Base-by-base conservation (phyloP, 2,888 invertebrate genomes). In the Notodonta ziczac region DNA sequence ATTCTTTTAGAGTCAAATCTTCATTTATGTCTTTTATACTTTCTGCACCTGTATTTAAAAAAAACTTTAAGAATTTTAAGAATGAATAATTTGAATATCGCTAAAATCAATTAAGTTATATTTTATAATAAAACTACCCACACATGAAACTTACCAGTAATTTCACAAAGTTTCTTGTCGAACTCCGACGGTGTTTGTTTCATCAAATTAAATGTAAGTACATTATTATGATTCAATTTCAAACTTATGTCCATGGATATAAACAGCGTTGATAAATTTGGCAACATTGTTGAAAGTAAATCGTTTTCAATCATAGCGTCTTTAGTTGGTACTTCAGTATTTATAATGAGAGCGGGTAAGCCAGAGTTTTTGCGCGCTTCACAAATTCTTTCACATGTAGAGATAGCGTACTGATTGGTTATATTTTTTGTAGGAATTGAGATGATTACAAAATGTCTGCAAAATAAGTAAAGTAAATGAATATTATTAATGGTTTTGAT, bases 381-480 rank as follows among this genome's bases (percentile, higher is more conserved):
- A 57, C 81, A 85, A 39, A 85, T 72, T 50, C 68, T 78, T 7
- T 84, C 83, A 4, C 67, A 59, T 39, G 78, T 72, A 2, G 83
- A 76, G 8, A 62, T 57, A 0, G 70, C 60, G 57, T 73, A 82
- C 59, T 79, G 79, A 50, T 72, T 74, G 42, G 70, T 67, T 0
- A 70, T 61, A 51, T 61, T 69, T 13, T 69, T 53, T 8, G 82
- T 68, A 0, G 73, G 53, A 13, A 64, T 61, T 5, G 64, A 71
- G 4, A 85, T 12, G 6, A 85, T 64, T 0, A 83, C 82, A 57
- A 85, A 85, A 51, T 83, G 58, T 24, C 85, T 85, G 69, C 24
- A 16, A 77, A 78, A 59, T 42, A 60, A 59, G 9, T n/a, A 53
- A 40, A 13, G 12, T 50, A 39, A 14, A 24, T 24, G 1, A 24